These are phyloP conservation scores for Dendrocopos noguchii DNA, from an alignment of 2,113 vertebrate genomes.

Conservation along the genomic window DNA sequence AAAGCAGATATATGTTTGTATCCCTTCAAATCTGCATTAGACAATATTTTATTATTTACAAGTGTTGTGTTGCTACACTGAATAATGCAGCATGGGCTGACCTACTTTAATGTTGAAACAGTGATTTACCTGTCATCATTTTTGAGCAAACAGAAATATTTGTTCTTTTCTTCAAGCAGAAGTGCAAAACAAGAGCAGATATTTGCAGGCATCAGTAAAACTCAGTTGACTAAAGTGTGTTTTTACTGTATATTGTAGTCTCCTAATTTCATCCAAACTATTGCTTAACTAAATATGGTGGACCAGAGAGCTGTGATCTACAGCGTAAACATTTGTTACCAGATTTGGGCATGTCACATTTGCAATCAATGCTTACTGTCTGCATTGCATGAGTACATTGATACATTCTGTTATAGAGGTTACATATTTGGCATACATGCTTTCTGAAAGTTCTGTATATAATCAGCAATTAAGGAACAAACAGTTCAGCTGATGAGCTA, in stretches of 20 bases:
- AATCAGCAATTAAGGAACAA: background rate
- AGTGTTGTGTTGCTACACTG: conserved; percentile 6
- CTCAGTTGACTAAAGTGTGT: background rate
- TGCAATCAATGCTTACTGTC: background rate
- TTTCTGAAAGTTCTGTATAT: background rate
- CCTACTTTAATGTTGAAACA: background rate
- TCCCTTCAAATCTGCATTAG: background rate
- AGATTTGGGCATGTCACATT: background rate
- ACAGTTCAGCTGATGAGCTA: background rate
- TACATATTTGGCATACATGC: background rate
- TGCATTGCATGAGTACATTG: background rate
- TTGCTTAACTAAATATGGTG: background rate
- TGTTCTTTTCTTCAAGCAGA: background rate
- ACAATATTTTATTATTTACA: conserved; percentile 22
- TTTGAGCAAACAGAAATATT: conserved; percentile 40
- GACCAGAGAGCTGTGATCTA: background rate
- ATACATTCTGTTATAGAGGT: background rate
- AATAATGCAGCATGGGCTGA: conserved; percentile 27
- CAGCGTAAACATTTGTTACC: background rate
- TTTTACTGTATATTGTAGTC: background rate
- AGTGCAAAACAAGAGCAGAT: conserved; percentile 17
- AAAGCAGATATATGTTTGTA: background rate
- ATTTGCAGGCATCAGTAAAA: background rate
- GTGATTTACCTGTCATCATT: conserved; percentile 26
- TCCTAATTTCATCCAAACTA: background rate